Evolutionary conservation across 2,888 invertebrate species (phyloP).

Genomic region (Meta bourneti): DNA sequence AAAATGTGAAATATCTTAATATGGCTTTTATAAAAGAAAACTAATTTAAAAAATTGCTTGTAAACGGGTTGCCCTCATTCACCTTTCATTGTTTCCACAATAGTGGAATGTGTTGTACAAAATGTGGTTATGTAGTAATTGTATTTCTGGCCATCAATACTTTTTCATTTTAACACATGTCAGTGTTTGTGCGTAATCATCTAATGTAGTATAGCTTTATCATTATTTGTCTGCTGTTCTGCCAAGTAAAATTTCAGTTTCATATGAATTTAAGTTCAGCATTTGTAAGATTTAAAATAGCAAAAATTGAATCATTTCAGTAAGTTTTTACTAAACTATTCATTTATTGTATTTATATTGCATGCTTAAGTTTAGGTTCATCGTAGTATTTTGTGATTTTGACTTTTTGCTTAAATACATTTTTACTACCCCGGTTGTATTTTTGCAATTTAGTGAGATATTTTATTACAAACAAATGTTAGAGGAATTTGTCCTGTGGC

Average conservation of each 20-base stretch:
- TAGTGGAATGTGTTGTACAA: constrained; percentile 61
- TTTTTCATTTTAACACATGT: constrained; percentile 64
- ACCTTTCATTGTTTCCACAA: constrained; percentile 46
- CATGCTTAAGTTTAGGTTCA: not conserved
- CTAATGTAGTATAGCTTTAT: constrained; percentile 71
- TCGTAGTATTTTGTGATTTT: constrained; percentile 25
- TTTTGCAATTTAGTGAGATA: constrained; percentile 52
- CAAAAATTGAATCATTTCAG: not conserved
- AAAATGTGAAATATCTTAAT: constrained; percentile 47
- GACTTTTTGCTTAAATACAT: constrained; percentile 25
- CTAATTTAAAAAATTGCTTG: constrained; percentile 57
- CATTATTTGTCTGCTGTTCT: constrained; percentile 52
- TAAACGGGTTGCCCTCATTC: constrained; percentile 74
- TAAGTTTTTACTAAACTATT: not conserved
- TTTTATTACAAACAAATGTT: constrained; percentile 20
- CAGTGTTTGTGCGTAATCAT: constrained; percentile 68
- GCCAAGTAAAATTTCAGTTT: not conserved
- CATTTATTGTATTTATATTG: constrained; percentile 3
- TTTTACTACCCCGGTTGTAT: constrained; percentile 25
- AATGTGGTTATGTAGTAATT: constrained; percentile 62
- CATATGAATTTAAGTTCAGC: not conserved
- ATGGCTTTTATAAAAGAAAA: constrained; percentile 64
- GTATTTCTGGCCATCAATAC: constrained; percentile 58
- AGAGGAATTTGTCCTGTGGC: constrained; percentile 8
- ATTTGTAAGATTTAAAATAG: not conserved